These are phyloP conservation scores for Gymnoscopelus microlampas DNA, from an alignment of 2,797 vertebrate species.

Conservation along the genomic window DNA sequence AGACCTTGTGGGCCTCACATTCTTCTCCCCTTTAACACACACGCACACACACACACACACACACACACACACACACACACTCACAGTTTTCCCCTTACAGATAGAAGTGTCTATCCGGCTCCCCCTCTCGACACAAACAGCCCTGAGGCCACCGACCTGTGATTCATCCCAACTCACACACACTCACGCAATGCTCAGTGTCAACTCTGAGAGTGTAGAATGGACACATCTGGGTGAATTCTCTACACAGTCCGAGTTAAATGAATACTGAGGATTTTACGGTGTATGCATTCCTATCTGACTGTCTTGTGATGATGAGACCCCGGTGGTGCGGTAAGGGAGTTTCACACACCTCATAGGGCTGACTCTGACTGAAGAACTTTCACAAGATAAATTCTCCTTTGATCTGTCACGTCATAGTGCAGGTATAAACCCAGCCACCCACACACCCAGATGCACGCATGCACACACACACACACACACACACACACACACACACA, in stretches of 20 bases:
- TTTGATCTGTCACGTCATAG: slow-evolving; percentile 56
- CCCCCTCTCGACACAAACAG: slow-evolving; percentile 28
- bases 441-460: background rate
- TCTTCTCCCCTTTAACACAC: slow-evolving; percentile 31
- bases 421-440: too few species aligned
- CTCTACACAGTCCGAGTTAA: too few species aligned
- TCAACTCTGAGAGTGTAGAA: too few species aligned
- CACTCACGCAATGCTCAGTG: slow-evolving; percentile 1
- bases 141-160: slow-evolving; percentile 56
- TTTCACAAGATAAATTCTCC: slow-evolving; percentile 56
- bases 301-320: slow-evolving; percentile 49
- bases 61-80: background rate
- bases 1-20: slow-evolving; percentile 26
- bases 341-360: slow-evolving; percentile 49
- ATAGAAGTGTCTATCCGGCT: background rate
- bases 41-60: background rate
- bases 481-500: slow-evolving; percentile 6
- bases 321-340: slow-evolving; percentile 26
- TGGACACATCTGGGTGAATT: too few species aligned
- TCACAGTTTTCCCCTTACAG: background rate
- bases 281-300: slow-evolving; percentile 48
- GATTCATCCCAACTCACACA: slow-evolving; percentile 55
- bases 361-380: slow-evolving; percentile 58
- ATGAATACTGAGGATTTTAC: too few species aligned
- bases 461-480: background rate